phyloP scores from a whole-genome alignment of 64 coral and sea anemone species.

The Stichodactyla mertensii region DNA sequence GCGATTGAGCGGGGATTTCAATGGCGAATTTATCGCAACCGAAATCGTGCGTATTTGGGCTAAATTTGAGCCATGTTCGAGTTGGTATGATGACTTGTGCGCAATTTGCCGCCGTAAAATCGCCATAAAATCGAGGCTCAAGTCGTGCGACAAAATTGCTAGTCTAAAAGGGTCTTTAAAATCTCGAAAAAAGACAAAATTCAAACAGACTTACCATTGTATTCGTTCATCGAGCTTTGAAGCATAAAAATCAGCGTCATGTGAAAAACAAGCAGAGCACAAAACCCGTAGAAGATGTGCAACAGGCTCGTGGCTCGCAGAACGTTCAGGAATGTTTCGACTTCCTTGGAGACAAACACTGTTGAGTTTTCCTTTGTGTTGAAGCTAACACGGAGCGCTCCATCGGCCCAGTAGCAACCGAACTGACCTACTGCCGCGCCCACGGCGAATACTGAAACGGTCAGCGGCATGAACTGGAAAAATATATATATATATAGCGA shows the following conservation, averaged over 20 bases:
- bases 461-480: slow-evolving; percentile 63
- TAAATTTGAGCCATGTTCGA: too few species aligned
- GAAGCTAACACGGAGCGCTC: slow-evolving; percentile 62
- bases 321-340: slow-evolving; percentile 67
- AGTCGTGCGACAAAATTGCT: too few species aligned
- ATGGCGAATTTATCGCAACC: too few species aligned
- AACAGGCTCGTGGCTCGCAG: slow-evolving; percentile 77
- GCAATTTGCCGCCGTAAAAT: too few species aligned
- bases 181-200: not conserved
- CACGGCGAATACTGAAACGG: slow-evolving; percentile 59
- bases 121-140: too few species aligned
- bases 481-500: not conserved
- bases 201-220: slow-evolving; percentile 52
- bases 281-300: slow-evolving; percentile 85
- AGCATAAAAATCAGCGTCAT: slow-evolving; percentile 84
- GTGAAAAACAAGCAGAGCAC: slow-evolving; percentile 65
- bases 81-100: too few species aligned
- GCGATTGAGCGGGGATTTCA: too few species aligned
- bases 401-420: slow-evolving; percentile 75
- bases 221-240: slow-evolving; percentile 86
- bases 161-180: too few species aligned
- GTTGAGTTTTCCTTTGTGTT: slow-evolving; percentile 25
- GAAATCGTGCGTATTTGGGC: too few species aligned
- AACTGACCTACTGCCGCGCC: slow-evolving; percentile 84
- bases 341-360: slow-evolving; percentile 38